Conservation (phyloP, 92 coral and sea anemone genomes). For the Epizoanthus scotinus region DNA sequence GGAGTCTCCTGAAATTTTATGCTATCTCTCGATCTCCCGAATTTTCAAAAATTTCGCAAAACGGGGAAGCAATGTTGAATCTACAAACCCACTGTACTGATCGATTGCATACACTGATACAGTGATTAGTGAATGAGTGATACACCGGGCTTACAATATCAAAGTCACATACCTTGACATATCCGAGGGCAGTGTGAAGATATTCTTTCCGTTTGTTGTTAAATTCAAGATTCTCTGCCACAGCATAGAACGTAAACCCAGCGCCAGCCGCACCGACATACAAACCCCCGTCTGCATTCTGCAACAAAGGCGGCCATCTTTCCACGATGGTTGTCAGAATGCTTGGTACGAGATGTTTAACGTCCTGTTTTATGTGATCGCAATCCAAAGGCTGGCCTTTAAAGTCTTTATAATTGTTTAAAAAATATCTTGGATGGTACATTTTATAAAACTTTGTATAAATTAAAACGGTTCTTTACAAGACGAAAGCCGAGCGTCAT, state of each 20-base stretch:
- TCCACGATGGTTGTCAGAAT: constrained; percentile 58
- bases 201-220: constrained; percentile 59
- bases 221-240: constrained; percentile 68
- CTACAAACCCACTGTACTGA: no score
- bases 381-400: constrained; percentile 59
- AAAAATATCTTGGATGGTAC: constrained; percentile 67
- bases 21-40: no score
- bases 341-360: constrained; percentile 60
- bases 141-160: not conserved
- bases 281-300: constrained; percentile 84
- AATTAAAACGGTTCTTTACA: not conserved
- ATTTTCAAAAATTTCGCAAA: no score
- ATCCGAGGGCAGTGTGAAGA: constrained; percentile 66
- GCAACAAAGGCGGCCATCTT: constrained; percentile 61
- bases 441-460: constrained; percentile 4
- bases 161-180: constrained; percentile 62
- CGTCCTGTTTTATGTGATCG: constrained; percentile 66
- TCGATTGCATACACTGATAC: no score
- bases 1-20: no score
- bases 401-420: constrained; percentile 64
- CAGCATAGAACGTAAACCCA: constrained; percentile 73
- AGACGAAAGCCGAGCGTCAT: not conserved
- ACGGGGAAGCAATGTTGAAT: no score
- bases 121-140: no score
- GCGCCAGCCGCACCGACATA: constrained; percentile 90